Evolutionary conservation across 2,113 vertebrate genomes (phyloP).

Genomic region (Protobothrops flavoviridis): DNA sequence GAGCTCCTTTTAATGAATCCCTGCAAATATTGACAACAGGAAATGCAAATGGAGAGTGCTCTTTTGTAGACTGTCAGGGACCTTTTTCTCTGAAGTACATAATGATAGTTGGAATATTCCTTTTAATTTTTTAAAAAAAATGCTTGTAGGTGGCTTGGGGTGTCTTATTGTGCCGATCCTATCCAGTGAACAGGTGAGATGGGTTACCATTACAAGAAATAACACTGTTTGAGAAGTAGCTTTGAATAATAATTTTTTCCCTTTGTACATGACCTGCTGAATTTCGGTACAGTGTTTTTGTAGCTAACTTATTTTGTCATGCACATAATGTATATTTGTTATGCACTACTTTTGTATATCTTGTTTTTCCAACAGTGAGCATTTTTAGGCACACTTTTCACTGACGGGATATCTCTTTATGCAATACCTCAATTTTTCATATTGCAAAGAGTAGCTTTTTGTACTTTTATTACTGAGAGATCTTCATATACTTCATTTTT

Average conservation of each 20-base stretch:
- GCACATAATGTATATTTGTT: constrained; percentile 99
- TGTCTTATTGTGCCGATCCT: constrained; percentile 94
- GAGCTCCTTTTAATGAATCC: constrained; percentile 75
- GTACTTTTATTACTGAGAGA: constrained; percentile 99
- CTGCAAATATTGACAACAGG: constrained; percentile 74
- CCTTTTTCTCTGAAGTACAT: constrained; percentile 80
- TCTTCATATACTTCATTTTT: constrained; percentile 99
- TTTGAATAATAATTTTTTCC: constrained; percentile 97
- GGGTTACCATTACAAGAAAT: constrained; percentile 93
- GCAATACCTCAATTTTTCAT: constrained; percentile 99
- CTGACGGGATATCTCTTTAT: constrained; percentile 99
- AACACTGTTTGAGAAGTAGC: constrained; percentile 99
- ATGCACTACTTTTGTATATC: constrained; percentile 99
- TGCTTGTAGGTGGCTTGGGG: constrained; percentile 89
- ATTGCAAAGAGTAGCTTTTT: constrained; percentile 99
- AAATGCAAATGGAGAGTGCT: constrained; percentile 80
- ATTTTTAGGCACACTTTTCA: constrained; percentile 99
- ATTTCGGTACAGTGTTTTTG: constrained; percentile 99
- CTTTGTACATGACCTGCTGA: constrained; percentile 99
- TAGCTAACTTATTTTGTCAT: constrained; percentile 99
- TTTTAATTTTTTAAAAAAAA: constrained; percentile 70
- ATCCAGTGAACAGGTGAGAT: constrained; percentile 92
- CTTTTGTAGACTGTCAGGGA: constrained; percentile 94
- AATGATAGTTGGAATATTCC: constrained; percentile 73
- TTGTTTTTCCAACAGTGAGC: constrained; percentile 99